phyloP scores from a whole-genome alignment of 2,888 invertebrate species.

The Sesamia inferens region DNA sequence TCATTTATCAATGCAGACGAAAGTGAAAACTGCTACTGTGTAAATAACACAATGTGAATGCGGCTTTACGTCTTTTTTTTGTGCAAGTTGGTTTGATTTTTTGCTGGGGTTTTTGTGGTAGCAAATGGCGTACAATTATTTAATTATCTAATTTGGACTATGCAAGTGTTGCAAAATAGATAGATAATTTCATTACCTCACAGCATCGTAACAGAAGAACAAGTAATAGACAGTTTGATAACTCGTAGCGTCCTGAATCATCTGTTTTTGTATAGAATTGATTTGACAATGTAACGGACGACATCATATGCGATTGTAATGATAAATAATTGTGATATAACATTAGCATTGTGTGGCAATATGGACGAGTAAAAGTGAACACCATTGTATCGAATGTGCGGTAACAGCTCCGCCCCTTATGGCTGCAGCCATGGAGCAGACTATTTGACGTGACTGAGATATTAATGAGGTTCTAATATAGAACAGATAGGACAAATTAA shows the following conservation, averaged over 20 bases:
- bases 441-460: conserved; percentile 67
- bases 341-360: conserved; percentile 73
- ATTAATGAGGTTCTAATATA: conserved; percentile 46
- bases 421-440: conserved; percentile 67
- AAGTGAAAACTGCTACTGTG: conserved; percentile 84
- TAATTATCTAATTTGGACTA: conserved; percentile 29
- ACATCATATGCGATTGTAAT: conserved; percentile 53
- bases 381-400: conserved; percentile 74
- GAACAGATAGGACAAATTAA: not conserved
- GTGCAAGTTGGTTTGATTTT: conserved; percentile 25
- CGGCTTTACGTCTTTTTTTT: conserved; percentile 60
- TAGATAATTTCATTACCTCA: conserved; percentile 29
- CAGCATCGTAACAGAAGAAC: conserved; percentile 4
- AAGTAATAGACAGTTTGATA: conserved; percentile 1
- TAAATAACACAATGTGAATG: conserved; percentile 67
- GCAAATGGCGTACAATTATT: conserved; percentile 32
- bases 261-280: not conserved
- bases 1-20: conserved; percentile 81
- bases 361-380: conserved; percentile 80
- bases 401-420: conserved; percentile 74
- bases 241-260: not conserved
- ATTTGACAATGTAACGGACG: conserved; percentile 33
- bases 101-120: conserved; percentile 18
- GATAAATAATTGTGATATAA: conserved; percentile 76
- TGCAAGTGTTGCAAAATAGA: conserved; percentile 31